phyloP scores from a whole-genome alignment of 2,888 invertebrate genomes.

The Pyrochroa serraticornis region DNA sequence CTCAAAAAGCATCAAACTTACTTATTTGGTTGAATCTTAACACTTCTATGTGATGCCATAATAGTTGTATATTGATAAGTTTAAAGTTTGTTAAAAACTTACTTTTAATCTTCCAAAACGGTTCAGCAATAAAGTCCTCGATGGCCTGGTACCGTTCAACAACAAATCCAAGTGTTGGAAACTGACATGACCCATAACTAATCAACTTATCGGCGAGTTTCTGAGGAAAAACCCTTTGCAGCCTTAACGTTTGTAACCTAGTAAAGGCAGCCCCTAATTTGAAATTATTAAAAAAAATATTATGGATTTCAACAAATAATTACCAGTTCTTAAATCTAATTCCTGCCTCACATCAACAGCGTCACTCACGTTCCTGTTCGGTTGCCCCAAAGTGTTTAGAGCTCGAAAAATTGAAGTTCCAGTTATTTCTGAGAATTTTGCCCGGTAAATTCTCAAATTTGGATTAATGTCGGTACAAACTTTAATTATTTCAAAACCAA shows the following conservation, averaged over 20 bases:
- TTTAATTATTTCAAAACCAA: conserved; percentile 94
- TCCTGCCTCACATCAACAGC: conserved; percentile 58
- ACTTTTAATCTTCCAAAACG: conserved; percentile 96
- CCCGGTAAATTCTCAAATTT: conserved; percentile 74
- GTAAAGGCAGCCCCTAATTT: conserved; percentile 92
- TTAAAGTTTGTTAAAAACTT: no score
- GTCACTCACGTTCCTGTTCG: conserved; percentile 66
- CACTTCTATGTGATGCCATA: no score
- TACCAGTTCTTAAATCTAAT: conserved; percentile 54
- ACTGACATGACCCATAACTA: conserved; percentile 99
- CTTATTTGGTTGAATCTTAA: no score
- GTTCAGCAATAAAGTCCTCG: conserved; percentile 88
- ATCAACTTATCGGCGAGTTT: conserved; percentile 79
- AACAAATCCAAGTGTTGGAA: conserved; percentile 99
- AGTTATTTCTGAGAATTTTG: conserved; percentile 98
- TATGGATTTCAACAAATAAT: background rate
- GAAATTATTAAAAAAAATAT: background rate
- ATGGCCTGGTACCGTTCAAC: conserved; percentile 94
- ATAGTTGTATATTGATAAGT: no score
- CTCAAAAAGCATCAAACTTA: no score
- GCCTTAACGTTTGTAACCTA: conserved; percentile 90
- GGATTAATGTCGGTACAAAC: conserved; percentile 85
- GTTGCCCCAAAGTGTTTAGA: conserved; percentile 75
- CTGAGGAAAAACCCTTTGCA: conserved; percentile 80
- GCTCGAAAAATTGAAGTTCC: conserved; percentile 80